Base-by-base conservation (phyloP, 1,140 invertebrate genomes). In the Rhyzopertha dominica region DNA sequence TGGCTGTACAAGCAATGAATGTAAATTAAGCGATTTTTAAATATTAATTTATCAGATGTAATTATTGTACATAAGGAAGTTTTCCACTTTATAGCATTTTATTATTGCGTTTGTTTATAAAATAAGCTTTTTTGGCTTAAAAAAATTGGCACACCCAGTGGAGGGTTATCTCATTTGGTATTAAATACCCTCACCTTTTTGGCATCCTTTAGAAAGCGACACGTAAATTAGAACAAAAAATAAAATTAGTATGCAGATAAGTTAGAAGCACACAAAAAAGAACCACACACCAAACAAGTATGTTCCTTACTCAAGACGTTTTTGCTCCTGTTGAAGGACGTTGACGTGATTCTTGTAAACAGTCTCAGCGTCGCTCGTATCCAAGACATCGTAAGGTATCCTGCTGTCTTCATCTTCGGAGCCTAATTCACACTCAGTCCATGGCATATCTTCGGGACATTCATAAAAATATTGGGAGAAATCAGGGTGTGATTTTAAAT, bases 271-370 rank as follows among this genome's bases (percentile, higher is more conserved):
- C 25, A 43, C 8, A 41, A 16, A 18, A 20, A 38, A 51, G 45
- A 14, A 28, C 30, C n/a, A 43, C 20, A 28, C 9, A 17, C 26
- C 16, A 29, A 36, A 18, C 26, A 17, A 26, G 12, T 19, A 29
- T 14, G 40, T 18, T 29, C 29, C 87, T 81, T 74, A 95, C 90
- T 95, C 90, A 60, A 86, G 77, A 70, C 87, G 84, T 62, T 87
- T 84, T 59, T 92, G 85, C 64, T 94, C 89, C 62, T 89, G 87
- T 62, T 95, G 90, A 18, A 95, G 75, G 35, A 86, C 82, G 65
- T 91, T 90, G 17, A 94, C 78, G 69, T 92, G 91, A 60, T 90
- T 93, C 63, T 87, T 87, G 68, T 91, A 97, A 5, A 91, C 87
- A 1, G 81, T 84, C 68, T 95, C 90, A 9, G 91, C 91, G 65